phyloP scores from a whole-genome alignment of 2,113 vertebrate genomes.

The Callocephalon fimbriatum region DNA sequence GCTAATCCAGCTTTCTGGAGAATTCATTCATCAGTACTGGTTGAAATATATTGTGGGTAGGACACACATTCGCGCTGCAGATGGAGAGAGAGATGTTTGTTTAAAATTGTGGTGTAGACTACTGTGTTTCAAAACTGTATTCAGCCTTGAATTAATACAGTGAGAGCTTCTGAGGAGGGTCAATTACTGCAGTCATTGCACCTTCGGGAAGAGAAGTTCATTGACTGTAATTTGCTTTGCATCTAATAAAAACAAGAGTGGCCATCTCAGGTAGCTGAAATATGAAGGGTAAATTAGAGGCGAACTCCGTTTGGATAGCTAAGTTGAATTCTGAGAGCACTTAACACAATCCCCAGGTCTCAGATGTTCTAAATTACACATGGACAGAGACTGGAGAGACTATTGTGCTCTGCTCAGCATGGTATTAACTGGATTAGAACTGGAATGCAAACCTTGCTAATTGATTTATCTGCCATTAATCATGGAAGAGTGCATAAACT shows the following conservation, averaged over 20 bases:
- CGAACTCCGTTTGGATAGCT: slow-evolving; percentile 13
- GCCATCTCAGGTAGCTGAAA: slow-evolving; percentile 22
- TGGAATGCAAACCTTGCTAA: slow-evolving; percentile 49
- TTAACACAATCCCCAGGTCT: neutral
- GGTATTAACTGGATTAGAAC: slow-evolving; percentile 55
- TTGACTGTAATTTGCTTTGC: neutral
- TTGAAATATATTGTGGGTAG: neutral
- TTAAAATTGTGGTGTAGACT: neutral
- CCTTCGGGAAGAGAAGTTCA: neutral
- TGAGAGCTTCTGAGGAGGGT: neutral
- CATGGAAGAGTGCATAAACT: neutral
- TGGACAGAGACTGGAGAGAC: slow-evolving; percentile 6
- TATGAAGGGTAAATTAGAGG: neutral
- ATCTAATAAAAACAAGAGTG: neutral
- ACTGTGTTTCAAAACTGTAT: neutral
- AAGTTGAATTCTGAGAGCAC: slow-evolving; percentile 36
- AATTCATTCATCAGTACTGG: neutral
- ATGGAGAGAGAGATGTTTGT: neutral
- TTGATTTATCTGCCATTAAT: slow-evolving; percentile 39
- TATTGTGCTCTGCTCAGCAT: slow-evolving; percentile 10
- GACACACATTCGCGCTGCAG: neutral
- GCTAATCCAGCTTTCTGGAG: neutral
- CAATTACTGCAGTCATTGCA: neutral
- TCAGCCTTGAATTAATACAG: neutral
- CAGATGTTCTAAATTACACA: slow-evolving; percentile 59